Base-by-base conservation (phyloP, 2,888 invertebrate genomes). In the Formica aserva region DNA sequence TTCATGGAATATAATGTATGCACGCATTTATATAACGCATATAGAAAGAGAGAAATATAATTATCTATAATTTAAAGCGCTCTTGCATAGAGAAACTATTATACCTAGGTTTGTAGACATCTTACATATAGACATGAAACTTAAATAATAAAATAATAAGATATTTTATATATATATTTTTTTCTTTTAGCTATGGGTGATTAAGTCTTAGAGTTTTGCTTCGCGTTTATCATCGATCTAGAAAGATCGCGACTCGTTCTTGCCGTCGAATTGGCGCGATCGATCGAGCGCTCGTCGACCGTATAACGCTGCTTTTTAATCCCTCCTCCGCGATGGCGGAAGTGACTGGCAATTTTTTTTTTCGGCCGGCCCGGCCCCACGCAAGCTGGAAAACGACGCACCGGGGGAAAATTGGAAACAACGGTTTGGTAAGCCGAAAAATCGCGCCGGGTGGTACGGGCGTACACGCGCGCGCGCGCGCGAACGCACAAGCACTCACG, bases 381-480 rank as follows among this genome's bases (percentile, higher is more conserved):
- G 72, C 83, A 67, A 83, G 80, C 84, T 84, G 88, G 89, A 84
- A 88, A 87, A 83, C 85, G 80, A 86, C 89, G 81, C 78, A 81
- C 65, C 78, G 48, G 85, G 78, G 86, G 88, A 90, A 92, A 91
- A 92, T 92, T 91, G 90, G 89, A 90, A 90, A 88, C 91, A 89
- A 88, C 90, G 90, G 86, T 89, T 90, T 85, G 90, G 86, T 89
- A 89, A 90, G 89, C 90, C 90, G 90, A 92, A 91, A 92, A 92
- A 91, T 92, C 91, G 87, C 86, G 88, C 86, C 86, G 83, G 86
- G 82, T 86, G 86, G 82, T 60, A 85, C 71, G 65, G 83, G 81
- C 78, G 67, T 22, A 72, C 32, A 75, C 57, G 22, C 22, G 22
- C 22, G 22, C 22, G 22, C n/a, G 11, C 55, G 38, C 32, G 18